Percentiles rank a stretch among this genome's conserved stretches.
phyloP scores from a whole-genome alignment of 2,888 invertebrate species.

The Xylota segnis region DNA sequence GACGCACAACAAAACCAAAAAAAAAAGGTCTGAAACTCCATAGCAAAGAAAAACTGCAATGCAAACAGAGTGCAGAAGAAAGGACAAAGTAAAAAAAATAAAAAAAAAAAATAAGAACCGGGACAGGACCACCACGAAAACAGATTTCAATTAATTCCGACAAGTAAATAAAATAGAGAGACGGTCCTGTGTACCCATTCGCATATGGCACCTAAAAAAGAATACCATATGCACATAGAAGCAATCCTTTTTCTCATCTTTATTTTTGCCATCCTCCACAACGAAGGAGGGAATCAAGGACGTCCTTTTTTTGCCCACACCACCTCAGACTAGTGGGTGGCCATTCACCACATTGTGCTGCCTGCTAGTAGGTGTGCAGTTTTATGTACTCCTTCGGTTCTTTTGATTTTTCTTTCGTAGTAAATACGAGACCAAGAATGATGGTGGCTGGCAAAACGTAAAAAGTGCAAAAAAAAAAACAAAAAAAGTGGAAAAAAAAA shows the following conservation, averaged over 20 bases:
- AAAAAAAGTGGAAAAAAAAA: constrained; percentile 6
- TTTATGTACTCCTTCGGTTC: constrained; percentile 67
- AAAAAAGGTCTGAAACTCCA: constrained; percentile 4
- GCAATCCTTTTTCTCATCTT: constrained; percentile 25
- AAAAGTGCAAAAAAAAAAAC: too few species aligned
- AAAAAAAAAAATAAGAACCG: constrained; percentile 30
- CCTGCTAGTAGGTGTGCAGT: constrained; percentile 65
- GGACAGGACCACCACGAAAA: constrained; percentile 66
- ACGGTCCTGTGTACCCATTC: constrained; percentile 53
- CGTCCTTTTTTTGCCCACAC: constrained; percentile 66
- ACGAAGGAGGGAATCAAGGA: constrained; percentile 55
- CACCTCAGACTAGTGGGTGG: constrained; percentile 59
- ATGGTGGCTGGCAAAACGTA: constrained; percentile 67
- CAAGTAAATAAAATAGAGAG: constrained; percentile 72
- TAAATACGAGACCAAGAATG: constrained; percentile 74
- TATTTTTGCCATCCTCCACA: neutral
- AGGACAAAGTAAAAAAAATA: constrained; percentile 23
- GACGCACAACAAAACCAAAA: constrained; percentile 31
- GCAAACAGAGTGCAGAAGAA: constrained; percentile 41
- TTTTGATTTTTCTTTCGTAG: constrained; percentile 55
- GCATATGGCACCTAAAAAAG: constrained; percentile 71
- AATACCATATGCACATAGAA: constrained; percentile 65
- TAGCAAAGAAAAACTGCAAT: constrained; percentile 50
- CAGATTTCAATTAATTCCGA: constrained; percentile 75
- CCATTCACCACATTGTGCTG: constrained; percentile 61